These are phyloP conservation scores for Calameuta filiformis DNA, from an alignment of 2,888 invertebrate genomes.

Conservation along the genomic window DNA sequence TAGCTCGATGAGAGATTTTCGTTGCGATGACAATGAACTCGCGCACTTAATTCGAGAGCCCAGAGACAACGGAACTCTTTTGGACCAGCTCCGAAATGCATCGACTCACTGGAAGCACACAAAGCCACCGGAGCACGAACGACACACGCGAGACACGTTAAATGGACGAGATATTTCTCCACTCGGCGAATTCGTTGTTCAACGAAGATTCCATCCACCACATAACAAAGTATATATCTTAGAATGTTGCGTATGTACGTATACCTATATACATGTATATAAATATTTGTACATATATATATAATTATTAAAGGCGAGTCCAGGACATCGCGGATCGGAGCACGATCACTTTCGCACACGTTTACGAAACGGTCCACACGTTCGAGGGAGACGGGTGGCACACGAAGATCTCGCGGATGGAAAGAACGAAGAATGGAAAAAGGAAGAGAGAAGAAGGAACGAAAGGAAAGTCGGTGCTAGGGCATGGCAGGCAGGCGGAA, in stretches of 20 bases:
- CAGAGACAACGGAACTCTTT: neutral
- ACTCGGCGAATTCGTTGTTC: neutral
- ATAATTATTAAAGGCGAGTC: constrained; percentile 1
- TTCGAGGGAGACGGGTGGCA: neutral
- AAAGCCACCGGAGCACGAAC: neutral
- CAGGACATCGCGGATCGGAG: constrained; percentile 2
- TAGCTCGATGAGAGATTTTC: neutral
- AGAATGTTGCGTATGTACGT: neutral
- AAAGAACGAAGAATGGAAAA: constrained; percentile 22
- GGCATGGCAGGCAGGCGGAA: constrained; percentile 59
- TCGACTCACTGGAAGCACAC: neutral
- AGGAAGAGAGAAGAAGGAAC: constrained; percentile 25
- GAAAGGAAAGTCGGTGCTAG: constrained; percentile 56
- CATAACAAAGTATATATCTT: neutral
- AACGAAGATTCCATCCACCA: neutral
- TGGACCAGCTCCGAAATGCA: neutral
- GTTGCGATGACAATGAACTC: constrained; percentile 2
- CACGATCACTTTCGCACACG: neutral
- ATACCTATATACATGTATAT: neutral
- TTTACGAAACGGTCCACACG: neutral
- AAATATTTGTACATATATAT: too few species aligned
- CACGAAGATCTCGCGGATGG: neutral
- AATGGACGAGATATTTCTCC: neutral
- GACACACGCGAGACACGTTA: neutral
- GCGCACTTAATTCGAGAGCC: neutral